These are phyloP conservation scores for Sceloporus undulatus DNA, from an alignment of 2,113 vertebrate genomes.

Conservation along the genomic window DNA sequence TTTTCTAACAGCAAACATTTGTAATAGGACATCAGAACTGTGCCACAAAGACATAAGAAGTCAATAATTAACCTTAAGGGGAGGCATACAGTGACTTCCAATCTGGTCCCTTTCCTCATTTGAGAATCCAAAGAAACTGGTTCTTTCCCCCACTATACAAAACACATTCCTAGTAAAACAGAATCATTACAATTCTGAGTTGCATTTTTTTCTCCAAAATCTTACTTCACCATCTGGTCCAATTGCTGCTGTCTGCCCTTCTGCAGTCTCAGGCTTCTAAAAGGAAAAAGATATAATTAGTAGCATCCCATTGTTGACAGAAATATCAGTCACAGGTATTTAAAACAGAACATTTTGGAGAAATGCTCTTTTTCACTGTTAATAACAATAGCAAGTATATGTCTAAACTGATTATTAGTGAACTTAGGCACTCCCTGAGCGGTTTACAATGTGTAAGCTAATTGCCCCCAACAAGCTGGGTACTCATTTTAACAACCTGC, in stretches of 20 bases:
- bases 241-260: constrained; percentile 82
- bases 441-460: no score
- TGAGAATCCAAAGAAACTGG: background rate
- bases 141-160: background rate
- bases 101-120: background rate
- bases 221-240: constrained; percentile 94
- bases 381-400: no score
- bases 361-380: background rate
- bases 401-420: no score
- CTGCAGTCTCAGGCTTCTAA: constrained; percentile 86
- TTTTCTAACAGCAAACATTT: background rate
- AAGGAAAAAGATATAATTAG: background rate
- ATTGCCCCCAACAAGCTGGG: no score
- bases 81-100: background rate
- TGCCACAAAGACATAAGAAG: background rate
- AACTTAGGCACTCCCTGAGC: no score
- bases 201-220: no score
- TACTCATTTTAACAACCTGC: no score
- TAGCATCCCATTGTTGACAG: background rate
- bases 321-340: background rate
- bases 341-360: background rate
- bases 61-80: background rate
- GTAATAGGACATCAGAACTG: background rate
- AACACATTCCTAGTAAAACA: background rate
- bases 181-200: background rate